Base-by-base conservation (phyloP, 2,113 vertebrate genomes). In the Cololabis saira region DNA sequence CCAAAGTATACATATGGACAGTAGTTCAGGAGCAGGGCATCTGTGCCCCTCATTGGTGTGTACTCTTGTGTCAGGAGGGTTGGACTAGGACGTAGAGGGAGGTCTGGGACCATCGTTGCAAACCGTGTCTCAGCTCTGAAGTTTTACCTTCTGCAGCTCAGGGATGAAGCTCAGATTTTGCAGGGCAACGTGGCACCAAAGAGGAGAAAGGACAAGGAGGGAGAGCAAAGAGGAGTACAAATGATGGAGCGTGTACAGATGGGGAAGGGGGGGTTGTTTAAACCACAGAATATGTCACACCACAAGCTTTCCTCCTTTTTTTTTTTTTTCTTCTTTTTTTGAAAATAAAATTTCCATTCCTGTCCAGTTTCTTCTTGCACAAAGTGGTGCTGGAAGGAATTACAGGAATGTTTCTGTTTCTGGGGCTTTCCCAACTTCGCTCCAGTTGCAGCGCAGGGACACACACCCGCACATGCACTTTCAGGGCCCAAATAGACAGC, bases 331-430 rank as follows among this genome's bases (percentile, higher is more conserved):
- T 33, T 18, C 16, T 30, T 56, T 51, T 56, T 49, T n/a, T 19
- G n/a, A 37, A 62, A 40, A n/a, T 19, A 27, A 27, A 42, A 76
- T 76, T 74, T 74, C 88, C 77, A 77, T 82, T 80, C 75, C 64
- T 78, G 71, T 71, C 71, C 73, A 67, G 57, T 73, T 77, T 85
- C 82, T 76, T 71, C 64, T 68, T 78, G 66, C 18, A 64, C 67
- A 56, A 83, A 76, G 84, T 85, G 86, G 83, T 81, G 85, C 79
- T 58, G 68, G 33, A 55, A 88, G 81, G 88, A 88, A 91, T 92
- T 81, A 55, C 76, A 85, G 81, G 90, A 92, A 92, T 92, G 91
- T 64, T 89, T 82, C 78, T 92, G 91, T 64, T 89, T 82, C 78
- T 80, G 89, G 91, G 87, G 79, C 80, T 91, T 91, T 89, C 88